Evolutionary conservation across 2,113 vertebrate genomes (phyloP), one percentile per base, ranked within the genome.

Genomic region (Petroica traversi): DNA sequence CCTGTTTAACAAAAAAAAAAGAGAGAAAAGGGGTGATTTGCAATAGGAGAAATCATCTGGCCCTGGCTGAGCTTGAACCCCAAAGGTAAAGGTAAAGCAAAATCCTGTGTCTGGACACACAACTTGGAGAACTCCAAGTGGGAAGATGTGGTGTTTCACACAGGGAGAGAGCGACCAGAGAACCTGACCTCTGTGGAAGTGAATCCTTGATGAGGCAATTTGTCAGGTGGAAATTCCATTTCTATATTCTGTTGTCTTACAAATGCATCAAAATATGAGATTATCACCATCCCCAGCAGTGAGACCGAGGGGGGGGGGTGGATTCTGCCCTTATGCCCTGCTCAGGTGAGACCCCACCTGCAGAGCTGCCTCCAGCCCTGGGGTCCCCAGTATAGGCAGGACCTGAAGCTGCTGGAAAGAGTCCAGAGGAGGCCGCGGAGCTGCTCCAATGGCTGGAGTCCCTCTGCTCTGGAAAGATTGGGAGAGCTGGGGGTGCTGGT

Each of bases 181-280:
- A 33, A 34, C 38, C 4, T 5, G 0, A 16, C 18, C 9, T 18
- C 43, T 2, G 1, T 6, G 18, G 12, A 11, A 5, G 3, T 54
- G 33, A 63, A 24, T 49, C 40, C 43, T 14, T 9, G 6, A 6
- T 8, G 9, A 12, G 38, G 19, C n/a, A 25, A 28, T 38, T 38
- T 76, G 41, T 25, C 12, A 34, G 41, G 14, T 2, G 3, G 40
- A 31, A 52, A 12, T 26, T n/a, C 28, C 20, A 33, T 46, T 55
- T 46, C 69, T 55, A 16, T 57, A 74, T 29, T 40, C 24, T 41
- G 16, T 12, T 57, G 19, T 19, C 19, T 64, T 48, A 41, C 13
- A 57, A 74, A 66, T 29, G 19, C 24, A 48, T 40, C 41, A 74
- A 57, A 74, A 74, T 24, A 34, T 8, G n/a, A 46, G n/a, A 48